phyloP scores from a whole-genome alignment of 2,797 vertebrate genomes.

The Picus viridis region DNA sequence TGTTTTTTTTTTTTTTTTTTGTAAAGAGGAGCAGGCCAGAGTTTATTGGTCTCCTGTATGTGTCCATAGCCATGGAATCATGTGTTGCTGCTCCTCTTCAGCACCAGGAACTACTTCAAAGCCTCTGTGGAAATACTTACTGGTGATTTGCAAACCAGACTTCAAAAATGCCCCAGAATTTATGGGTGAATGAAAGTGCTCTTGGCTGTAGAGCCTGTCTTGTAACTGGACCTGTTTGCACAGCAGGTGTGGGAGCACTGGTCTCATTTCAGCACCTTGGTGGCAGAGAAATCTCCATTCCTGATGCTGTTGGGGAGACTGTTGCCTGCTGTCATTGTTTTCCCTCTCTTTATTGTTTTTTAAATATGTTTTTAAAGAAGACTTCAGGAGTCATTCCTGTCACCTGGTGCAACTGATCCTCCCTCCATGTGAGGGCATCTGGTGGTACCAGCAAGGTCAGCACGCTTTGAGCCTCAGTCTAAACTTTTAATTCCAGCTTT shows the following conservation, averaged over 20 bases:
- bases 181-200: neutral
- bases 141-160: neutral
- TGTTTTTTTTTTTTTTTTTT: neutral
- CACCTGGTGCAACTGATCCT: rapidly evolving
- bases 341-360: neutral
- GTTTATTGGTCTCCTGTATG: neutral
- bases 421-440: rapidly evolving
- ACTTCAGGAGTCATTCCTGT: neutral
- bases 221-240: neutral
- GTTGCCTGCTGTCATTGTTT: neutral
- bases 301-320: neutral
- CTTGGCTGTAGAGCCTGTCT: neutral
- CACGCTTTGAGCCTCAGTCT: neutral
- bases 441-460: neutral
- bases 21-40: neutral
- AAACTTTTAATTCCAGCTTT: rapidly evolving
- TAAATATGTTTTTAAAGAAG: neutral
- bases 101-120: neutral
- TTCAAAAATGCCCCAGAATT: neutral
- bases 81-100: neutral
- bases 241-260: neutral
- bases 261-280: neutral
- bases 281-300: neutral
- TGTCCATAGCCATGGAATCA: neutral
- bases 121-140: neutral